A percentile compares a stretch with the other conserved stretches of the same genome.
Conservation (phyloP, 2,113 vertebrate species). For the Bujurquina vittata region DNA sequence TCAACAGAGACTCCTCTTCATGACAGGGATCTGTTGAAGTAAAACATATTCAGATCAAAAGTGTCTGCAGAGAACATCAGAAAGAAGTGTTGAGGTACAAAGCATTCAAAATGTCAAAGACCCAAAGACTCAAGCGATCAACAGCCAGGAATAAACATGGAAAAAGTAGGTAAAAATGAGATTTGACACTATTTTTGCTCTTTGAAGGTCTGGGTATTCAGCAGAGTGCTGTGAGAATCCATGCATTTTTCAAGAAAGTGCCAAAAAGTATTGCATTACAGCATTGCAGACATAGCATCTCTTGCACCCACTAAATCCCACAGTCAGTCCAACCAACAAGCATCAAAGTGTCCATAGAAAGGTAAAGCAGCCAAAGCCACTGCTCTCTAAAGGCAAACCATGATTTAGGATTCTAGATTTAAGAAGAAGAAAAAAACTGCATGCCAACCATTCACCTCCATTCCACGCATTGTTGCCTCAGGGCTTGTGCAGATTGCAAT, state of each 20-base stretch:
- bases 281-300: background rate
- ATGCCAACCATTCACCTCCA: background rate
- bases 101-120: constrained; percentile 5
- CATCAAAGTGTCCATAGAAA: background rate
- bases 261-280: background rate
- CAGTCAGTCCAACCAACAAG: background rate
- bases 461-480: background rate
- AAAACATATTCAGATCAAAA: constrained; percentile 40
- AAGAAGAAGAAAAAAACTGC: background rate
- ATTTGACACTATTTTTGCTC: background rate
- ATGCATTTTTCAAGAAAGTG: background rate
- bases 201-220: background rate
- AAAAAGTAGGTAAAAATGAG: background rate
- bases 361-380: background rate
- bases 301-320: background rate
- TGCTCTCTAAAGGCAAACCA: background rate
- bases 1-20: background rate
- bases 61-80: background rate
- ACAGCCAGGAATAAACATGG: background rate
- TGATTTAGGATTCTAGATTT: no score
- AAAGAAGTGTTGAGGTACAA: background rate
- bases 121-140: background rate
- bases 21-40: constrained; percentile 19
- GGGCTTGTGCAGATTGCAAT: constrained; percentile 28
- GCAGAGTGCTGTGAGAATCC: background rate